Percentiles rank a stretch among this genome's conserved stretches.
These are phyloP conservation scores for Agelastica alni DNA, from an alignment of 2,888 invertebrate genomes.

Conservation along the genomic window DNA sequence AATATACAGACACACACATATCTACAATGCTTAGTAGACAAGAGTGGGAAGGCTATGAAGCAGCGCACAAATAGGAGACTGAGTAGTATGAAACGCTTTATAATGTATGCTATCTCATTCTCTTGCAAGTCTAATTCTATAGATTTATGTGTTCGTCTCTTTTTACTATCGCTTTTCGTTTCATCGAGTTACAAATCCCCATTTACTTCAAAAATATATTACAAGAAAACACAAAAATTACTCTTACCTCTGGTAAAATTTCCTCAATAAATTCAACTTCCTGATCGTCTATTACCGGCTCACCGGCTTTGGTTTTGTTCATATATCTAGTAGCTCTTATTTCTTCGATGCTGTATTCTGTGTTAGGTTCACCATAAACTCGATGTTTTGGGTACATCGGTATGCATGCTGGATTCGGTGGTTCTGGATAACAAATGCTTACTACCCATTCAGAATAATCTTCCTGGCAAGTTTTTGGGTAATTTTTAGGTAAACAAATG, in stretches of 20 bases:
- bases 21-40: too few species aligned
- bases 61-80: too few species aligned
- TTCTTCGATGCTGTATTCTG: slow-evolving; percentile 80
- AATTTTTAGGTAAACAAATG: slow-evolving; percentile 33
- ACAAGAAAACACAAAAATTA: too few species aligned
- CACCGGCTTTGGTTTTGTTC: neutral
- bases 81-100: too few species aligned
- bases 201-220: too few species aligned
- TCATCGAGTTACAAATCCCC: too few species aligned
- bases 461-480: slow-evolving; percentile 54
- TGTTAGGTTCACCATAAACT: slow-evolving; percentile 64
- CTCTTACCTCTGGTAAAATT: slow-evolving; percentile 22
- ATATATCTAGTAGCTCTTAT: slow-evolving; percentile 61
- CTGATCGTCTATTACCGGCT: slow-evolving; percentile 22
- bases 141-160: too few species aligned
- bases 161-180: too few species aligned
- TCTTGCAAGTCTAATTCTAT: too few species aligned
- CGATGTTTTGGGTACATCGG: slow-evolving; percentile 71
- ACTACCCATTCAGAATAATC: slow-evolving; percentile 61
- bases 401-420: slow-evolving; percentile 62
- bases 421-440: slow-evolving; percentile 66
- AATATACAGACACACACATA: too few species aligned
- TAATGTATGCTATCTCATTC: too few species aligned
- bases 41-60: too few species aligned
- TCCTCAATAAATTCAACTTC: slow-evolving; percentile 31